Percentiles rank a stretch among this genome's conserved stretches.
Conservation (phyloP, 92 coral and sea anemone genomes). For the Paragorgia papillata region DNA sequence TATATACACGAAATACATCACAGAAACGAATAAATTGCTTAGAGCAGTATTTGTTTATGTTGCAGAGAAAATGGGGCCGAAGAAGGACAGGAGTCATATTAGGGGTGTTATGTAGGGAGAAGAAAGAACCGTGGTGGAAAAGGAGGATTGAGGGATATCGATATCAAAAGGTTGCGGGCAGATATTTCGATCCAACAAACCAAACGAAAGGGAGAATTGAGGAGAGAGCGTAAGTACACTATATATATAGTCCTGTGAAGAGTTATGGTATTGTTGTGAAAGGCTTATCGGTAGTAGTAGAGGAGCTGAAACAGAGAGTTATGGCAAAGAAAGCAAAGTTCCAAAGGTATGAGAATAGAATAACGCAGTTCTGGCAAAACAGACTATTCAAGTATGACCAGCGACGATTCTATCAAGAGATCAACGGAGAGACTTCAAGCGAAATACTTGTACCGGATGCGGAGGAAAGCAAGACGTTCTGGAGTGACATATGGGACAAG, state of each 20-base stretch:
- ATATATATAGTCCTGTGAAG: no score
- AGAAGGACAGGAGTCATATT: neutral
- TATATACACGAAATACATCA: no score
- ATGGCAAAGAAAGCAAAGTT: conserved; percentile 22
- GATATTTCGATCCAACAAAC: conserved; percentile 24
- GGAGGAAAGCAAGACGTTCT: conserved; percentile 23
- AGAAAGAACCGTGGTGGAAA: conserved; percentile 39
- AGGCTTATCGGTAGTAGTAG: conserved; percentile 14
- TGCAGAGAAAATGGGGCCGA: no score
- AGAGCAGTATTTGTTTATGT: no score
- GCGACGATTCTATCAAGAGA: conserved; percentile 26
- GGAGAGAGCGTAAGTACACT: neutral
- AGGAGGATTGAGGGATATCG: conserved; percentile 20
- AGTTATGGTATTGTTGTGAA: conserved; percentile 3
- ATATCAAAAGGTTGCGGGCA: no score
- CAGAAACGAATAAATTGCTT: no score
- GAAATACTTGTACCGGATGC: conserved; percentile 35
- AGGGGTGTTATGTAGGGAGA: conserved; percentile 14
- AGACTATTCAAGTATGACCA: conserved; percentile 12
- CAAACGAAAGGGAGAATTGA: neutral
- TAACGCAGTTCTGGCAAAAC: conserved; percentile 34
- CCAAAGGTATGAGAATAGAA: conserved; percentile 14
- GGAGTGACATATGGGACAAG: conserved; percentile 24
- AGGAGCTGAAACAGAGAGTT: conserved; percentile 25
- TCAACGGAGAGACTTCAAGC: conserved; percentile 8